Base-by-base conservation (phyloP, 1,140 invertebrate genomes). In the Dreissena rostriformis region DNA sequence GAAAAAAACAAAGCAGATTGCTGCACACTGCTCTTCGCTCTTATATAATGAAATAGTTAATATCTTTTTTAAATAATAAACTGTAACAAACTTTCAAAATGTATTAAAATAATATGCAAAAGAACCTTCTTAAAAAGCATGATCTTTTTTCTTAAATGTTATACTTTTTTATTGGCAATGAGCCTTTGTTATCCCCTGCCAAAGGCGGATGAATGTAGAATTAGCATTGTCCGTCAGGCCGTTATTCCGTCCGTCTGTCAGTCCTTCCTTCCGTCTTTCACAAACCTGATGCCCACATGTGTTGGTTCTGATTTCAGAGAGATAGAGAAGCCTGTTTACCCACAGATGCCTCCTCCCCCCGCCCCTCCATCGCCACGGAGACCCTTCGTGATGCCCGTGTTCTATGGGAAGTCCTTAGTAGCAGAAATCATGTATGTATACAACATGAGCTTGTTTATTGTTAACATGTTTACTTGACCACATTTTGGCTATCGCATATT, bases 371-470 rank as follows among this genome's bases (percentile, higher is more conserved):
- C 84, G 0, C 82, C 74, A 74, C 86, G 85, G 61, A 88, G 86
- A 52, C 78, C 87, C 15, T 89, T 88, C 29, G 86, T 89, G 4
- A 90, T 90, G 66, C 91, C 91, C 19, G 84, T 91, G 8, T 91
- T 89, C 73, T 92, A 91, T 84, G 91, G 91, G 10, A 91, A 89
- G 65, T 91, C 91, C 26, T 72, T 92, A 19, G 90, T 92, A 65
- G 90, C 90, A 73, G 91, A 92, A 89, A 91, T 92, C n/a, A 86
- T 82, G 89, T 91, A 86, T 53, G 78, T 77, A 39, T 39, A 39
- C 39, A 39, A 39, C 39, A 39, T 39, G 8, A 39, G 39, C 39
- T 39, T 39, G 39, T 39, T 39, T 39, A 39, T 39, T 39, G 39
- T 39, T 39, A 39, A 39, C 39, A 39, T 2, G 8, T 39, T 39